Evolutionary conservation across 2,888 invertebrate genomes (phyloP).

Genomic region (Drosophila affinis): DNA sequence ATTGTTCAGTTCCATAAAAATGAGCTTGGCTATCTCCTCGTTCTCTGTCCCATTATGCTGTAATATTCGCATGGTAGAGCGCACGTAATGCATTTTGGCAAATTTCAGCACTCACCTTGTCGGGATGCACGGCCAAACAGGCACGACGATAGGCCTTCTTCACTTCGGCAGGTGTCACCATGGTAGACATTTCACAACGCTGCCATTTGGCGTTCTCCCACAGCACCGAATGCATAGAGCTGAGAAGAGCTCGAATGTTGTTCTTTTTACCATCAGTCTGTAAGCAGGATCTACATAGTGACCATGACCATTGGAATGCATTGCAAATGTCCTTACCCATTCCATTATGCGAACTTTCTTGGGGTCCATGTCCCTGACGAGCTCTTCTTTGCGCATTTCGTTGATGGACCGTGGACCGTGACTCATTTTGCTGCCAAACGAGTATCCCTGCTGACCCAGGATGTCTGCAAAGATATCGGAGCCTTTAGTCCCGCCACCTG

Average conservation of each 20-base stretch:
- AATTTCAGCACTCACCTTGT: slow-evolving; percentile 89
- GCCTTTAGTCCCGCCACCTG: slow-evolving; percentile 63
- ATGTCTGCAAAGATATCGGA: slow-evolving; percentile 95
- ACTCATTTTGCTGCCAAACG: slow-evolving; percentile 90
- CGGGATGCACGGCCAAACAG: slow-evolving; percentile 98
- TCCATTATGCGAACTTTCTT: slow-evolving; percentile 92
- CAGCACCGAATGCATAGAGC: slow-evolving; percentile 95
- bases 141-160: slow-evolving; percentile 98
- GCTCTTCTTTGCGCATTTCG: slow-evolving; percentile 94
- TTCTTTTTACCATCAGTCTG: slow-evolving; percentile 97
- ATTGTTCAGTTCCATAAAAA: slow-evolving; percentile 99
- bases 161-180: slow-evolving; percentile 95
- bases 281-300: neutral
- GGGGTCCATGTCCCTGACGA: slow-evolving; percentile 95
- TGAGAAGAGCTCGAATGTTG: slow-evolving; percentile 97
- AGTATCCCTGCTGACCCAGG: slow-evolving; percentile 94
- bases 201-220: slow-evolving; percentile 98
- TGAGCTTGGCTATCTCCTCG: slow-evolving; percentile 96
- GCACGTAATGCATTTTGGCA: neutral
- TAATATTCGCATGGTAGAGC: slow-evolving; percentile 67
- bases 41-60: slow-evolving; percentile 97
- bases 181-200: slow-evolving; percentile 96
- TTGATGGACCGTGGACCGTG: slow-evolving; percentile 94
- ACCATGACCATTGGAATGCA: neutral
- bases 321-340: slow-evolving; percentile 88